These are phyloP conservation scores for Gorsachius magnificus DNA, from an alignment of 2,797 vertebrate species.

Conservation along the genomic window DNA sequence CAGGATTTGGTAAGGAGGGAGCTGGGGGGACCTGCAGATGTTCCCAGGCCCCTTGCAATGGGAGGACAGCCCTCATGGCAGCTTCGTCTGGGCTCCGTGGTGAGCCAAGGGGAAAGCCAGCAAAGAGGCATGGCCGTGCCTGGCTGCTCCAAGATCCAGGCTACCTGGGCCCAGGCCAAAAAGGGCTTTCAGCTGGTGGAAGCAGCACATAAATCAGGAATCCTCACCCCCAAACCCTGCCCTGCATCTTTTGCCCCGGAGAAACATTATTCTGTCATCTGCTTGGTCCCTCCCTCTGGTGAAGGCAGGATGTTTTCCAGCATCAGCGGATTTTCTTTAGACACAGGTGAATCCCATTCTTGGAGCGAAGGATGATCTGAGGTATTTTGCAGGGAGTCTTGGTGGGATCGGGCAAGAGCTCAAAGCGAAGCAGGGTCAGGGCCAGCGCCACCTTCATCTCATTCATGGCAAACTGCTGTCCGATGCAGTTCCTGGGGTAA, in stretches of 20 bases:
- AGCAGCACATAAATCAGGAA: background rate
- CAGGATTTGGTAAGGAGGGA: conserved; percentile 21
- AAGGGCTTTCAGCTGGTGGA: background rate
- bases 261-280: rapidly evolving
- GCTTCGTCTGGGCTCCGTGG: background rate
- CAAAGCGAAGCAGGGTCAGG: conserved; percentile 78
- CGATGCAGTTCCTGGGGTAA: conserved; percentile 84
- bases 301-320: background rate
- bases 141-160: background rate
- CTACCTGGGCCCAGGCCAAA: background rate
- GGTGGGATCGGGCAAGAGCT: conserved; percentile 76
- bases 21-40: background rate
- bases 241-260: background rate
- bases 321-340: conserved; percentile 28
- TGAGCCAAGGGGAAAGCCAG: background rate
- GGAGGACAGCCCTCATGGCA: background rate
- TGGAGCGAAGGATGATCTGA: conserved; percentile 79
- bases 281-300: background rate
- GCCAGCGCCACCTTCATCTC: conserved; percentile 85
- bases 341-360: conserved; percentile 83
- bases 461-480: conserved; percentile 89
- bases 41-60: background rate
- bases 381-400: conserved; percentile 73
- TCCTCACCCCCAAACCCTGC: background rate
- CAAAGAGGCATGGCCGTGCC: background rate